phyloP scores from a whole-genome alignment of 2,113 vertebrate species.

The Mobula birostris region DNA sequence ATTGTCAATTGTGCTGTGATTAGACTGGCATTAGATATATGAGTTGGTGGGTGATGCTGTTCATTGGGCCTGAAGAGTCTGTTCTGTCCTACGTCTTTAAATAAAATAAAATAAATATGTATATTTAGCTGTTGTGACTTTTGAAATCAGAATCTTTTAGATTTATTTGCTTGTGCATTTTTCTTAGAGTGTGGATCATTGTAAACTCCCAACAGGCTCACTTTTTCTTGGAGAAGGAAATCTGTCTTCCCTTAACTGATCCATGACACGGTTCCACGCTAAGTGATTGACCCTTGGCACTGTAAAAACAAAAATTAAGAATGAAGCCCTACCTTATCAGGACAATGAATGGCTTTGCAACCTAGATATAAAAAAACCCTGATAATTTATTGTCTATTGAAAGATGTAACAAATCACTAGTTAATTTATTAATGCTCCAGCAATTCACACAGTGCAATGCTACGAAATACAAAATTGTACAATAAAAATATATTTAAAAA shows the following conservation, averaged over 20 bases:
- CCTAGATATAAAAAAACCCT: neutral
- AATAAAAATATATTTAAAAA: neutral
- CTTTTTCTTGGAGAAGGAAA: neutral
- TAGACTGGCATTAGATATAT: too few species aligned
- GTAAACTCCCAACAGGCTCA: neutral
- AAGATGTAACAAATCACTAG: neutral
- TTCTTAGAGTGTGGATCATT: neutral
- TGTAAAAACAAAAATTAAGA: neutral
- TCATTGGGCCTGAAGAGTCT: too few species aligned
- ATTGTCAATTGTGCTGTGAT: too few species aligned
- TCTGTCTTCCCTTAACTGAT: neutral
- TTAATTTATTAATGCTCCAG: neutral
- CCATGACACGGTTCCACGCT: neutral
- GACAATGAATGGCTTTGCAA: neutral
- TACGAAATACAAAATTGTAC: neutral
- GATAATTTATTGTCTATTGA: neutral
- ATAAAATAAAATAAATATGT: too few species aligned
- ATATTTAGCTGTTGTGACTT: neutral
- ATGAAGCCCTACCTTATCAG: neutral
- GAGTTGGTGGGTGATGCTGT: too few species aligned
- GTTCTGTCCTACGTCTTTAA: too few species aligned
- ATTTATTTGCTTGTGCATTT: neutral
- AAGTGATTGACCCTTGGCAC: neutral
- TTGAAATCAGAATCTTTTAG: neutral
- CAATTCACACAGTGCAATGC: neutral